Conservation (phyloP, 2,797 vertebrate species). For the Florisuga fusca region DNA sequence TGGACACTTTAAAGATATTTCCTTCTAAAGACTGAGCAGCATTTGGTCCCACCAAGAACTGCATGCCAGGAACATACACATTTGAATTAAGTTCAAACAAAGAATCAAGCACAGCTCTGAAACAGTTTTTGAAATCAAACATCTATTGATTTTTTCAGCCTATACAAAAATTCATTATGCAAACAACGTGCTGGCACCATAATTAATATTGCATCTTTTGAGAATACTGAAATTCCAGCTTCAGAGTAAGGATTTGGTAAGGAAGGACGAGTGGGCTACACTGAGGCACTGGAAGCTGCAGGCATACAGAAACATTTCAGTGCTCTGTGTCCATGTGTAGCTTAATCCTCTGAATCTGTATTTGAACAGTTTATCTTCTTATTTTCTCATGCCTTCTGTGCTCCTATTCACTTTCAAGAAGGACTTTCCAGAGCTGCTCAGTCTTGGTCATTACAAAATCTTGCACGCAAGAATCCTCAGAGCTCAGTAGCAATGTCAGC, state of each 20-base stretch:
- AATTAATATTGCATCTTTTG: neutral
- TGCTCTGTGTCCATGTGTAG: neutral
- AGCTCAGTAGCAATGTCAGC: neutral
- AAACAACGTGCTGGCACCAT: neutral
- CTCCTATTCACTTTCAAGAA: neutral
- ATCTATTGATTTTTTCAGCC: neutral
- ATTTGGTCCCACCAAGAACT: neutral
- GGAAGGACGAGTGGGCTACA: no score
- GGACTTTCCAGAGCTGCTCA: neutral
- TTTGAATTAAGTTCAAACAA: neutral
- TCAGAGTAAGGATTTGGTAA: neutral
- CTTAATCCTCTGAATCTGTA: neutral
- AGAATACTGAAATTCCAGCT: neutral
- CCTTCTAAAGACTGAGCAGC: neutral
- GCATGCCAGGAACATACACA: neutral
- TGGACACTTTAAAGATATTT: constrained; percentile 1
- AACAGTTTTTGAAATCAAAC: neutral
- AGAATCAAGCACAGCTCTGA: neutral
- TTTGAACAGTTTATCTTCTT: neutral
- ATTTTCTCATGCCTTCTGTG: neutral
- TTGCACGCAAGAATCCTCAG: neutral
- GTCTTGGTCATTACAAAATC: neutral
- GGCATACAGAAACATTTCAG: neutral
- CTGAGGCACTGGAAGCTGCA: no score
- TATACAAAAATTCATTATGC: neutral